These are phyloP conservation scores for Sphenodon punctatus DNA, from an alignment of 2,797 vertebrate species.

Conservation along the genomic window DNA sequence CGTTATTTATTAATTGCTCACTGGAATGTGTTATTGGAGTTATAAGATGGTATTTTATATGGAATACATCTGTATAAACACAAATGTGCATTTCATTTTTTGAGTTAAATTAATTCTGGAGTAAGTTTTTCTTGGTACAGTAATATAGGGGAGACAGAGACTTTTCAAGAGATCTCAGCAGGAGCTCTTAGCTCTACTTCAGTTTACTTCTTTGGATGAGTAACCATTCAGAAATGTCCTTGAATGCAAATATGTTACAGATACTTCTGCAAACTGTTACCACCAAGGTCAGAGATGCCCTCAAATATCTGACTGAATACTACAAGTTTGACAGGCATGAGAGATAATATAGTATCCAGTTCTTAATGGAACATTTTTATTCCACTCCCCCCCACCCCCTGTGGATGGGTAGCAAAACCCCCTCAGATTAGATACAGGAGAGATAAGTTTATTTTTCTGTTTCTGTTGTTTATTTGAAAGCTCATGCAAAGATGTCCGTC, in stretches of 20 bases:
- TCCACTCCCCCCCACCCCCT: no score
- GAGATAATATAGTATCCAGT: no score
- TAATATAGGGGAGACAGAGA: background rate
- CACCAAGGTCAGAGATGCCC: no score
- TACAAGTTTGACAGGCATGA: no score
- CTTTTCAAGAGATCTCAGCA: no score
- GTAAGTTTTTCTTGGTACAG: background rate
- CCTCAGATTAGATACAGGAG: no score
- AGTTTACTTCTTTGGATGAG: background rate
- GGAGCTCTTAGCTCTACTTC: background rate
- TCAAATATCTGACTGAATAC: no score
- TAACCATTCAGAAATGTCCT: background rate
- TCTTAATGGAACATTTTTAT: no score
- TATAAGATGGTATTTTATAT: conserved; percentile 37
- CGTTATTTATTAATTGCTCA: conserved; percentile 38
- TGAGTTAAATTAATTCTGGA: background rate
- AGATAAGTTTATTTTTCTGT: background rate
- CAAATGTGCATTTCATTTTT: background rate
- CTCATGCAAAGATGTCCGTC: background rate
- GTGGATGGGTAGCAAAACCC: background rate
- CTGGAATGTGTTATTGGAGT: conserved; percentile 19
- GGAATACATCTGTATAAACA: background rate
- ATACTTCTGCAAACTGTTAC: no score
- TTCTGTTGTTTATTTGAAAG: background rate
- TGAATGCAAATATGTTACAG: no score